Conservation (phyloP, 64 coral and sea anemone species). For the Cladopsammia gracilis region DNA sequence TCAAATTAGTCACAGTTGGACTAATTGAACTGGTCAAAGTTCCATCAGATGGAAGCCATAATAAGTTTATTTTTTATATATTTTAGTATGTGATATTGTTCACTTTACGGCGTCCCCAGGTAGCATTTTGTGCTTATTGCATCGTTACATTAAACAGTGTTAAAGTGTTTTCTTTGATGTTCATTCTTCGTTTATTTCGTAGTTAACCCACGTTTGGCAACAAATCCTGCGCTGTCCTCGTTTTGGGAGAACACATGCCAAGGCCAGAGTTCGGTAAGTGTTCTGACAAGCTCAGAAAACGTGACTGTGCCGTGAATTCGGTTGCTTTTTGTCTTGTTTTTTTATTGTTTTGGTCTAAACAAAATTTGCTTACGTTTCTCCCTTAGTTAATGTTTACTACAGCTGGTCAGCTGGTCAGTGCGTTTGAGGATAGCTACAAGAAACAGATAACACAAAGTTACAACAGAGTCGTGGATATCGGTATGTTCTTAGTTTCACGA, state of each 20-base stretch:
- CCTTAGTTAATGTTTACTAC: constrained; percentile 71
- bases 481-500: constrained; percentile 24
- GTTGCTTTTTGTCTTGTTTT: neutral
- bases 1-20: too few species aligned
- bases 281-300: too few species aligned
- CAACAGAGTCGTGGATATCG: constrained; percentile 83
- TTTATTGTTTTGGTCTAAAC: neutral
- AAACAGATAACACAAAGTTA: constrained; percentile 90
- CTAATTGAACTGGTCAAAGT: too few species aligned
- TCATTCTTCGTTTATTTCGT: neutral
- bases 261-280: constrained; percentile 29
- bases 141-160: neutral
- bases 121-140: too few species aligned
- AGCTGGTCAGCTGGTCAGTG: constrained; percentile 60
- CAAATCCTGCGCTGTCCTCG: constrained; percentile 10
- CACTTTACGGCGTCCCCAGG: too few species aligned
- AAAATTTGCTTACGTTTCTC: neutral
- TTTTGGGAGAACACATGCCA: constrained; percentile 45
- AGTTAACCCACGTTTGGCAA: constrained; percentile 27
- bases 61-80: too few species aligned
- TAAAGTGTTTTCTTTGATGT: neutral
- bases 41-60: too few species aligned
- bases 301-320: too few species aligned
- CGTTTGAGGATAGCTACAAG: constrained; percentile 78
- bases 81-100: too few species aligned